Evolutionary conservation across 1,140 invertebrate genomes (phyloP), one percentile per base, ranked within the genome.

Genomic region (Pseudomyrmex cubaensis): DNA sequence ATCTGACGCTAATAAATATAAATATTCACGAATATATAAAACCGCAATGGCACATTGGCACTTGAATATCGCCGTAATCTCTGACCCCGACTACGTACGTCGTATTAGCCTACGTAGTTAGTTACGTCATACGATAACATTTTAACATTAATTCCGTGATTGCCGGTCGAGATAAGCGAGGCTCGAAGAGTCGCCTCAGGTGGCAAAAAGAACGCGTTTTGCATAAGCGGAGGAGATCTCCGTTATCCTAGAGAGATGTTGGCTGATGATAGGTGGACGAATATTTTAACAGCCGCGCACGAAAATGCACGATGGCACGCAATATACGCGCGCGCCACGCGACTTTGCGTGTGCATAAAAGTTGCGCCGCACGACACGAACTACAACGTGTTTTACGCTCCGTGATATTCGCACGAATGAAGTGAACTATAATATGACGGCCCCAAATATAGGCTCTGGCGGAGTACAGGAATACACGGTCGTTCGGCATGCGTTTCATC

Each of bases 151-250:
- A 80, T 80, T 80, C 54, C 12, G 22, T 20, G 76, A 78, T 78
- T 52, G 20, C 54, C n/a, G 20, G 52, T 48, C 48, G 66, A 59
- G 66, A 80, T 72, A 80, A 48, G 44, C 66, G 20, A 1, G 50
- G 3, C 50, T 10, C 46, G 64, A 15, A 15, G 66, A 46, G 20
- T 80, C 44, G 35, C 66, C 20, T 57, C 76, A 80, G 76, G 76
- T 80, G 76, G 76, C 66, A 72, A 80, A 80, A 72, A 70, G 76
- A 70, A 35, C 35, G 54, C 44, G 66, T 80, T 80, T 80, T 72
- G 44, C 66, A 80, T 59, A 46, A 56, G 7, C 76, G 54, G 54
- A 70, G 12, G 50, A 20, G 22, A 59, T 20, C 35, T 59, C 66
- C 46, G 66, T 66, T 72, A 61, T 72, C 22, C 22, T 61, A 7